A percentile compares a stretch with the other conserved stretches of the same genome.
These are phyloP conservation scores for Chromis chromis DNA, from an alignment of 2,797 vertebrate genomes.

Conservation along the genomic window DNA sequence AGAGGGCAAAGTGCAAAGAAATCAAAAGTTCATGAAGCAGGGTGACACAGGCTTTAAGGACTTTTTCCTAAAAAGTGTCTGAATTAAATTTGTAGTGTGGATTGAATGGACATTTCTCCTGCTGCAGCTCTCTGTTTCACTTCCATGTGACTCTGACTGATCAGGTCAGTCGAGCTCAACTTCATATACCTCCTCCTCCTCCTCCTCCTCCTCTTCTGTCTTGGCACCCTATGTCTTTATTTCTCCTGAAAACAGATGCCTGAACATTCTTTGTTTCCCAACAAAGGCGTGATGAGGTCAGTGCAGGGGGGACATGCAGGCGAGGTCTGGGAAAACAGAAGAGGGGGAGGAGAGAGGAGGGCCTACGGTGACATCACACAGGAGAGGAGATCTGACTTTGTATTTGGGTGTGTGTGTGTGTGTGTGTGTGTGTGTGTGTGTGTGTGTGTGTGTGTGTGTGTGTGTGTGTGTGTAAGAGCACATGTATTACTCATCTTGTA, in stretches of 20 bases:
- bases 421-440: not conserved
- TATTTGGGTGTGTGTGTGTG: not conserved
- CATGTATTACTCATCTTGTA: not conserved
- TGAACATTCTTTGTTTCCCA: constrained; percentile 82
- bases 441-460: constrained; percentile 6
- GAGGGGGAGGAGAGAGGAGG: constrained; percentile 53
- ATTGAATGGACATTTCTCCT: not conserved
- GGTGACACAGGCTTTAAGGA: not conserved
- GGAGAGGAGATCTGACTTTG: constrained; percentile 36
- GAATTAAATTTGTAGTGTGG: not conserved
- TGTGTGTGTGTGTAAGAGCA: constrained; percentile 3
- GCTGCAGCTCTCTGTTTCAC: not conserved
- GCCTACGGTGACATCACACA: constrained; percentile 51
- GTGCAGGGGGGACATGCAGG: constrained; percentile 58
- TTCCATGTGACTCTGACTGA: constrained; percentile 20
- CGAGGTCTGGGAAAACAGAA: constrained; percentile 48
- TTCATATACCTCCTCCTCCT: constrained; percentile 39
- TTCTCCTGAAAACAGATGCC: constrained; percentile 83
- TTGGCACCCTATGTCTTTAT: constrained; percentile 68
- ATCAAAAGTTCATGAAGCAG: not conserved
- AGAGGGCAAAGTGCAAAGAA: constrained; percentile 34
- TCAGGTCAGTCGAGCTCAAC: constrained; percentile 37
- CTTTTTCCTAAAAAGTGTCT: not conserved
- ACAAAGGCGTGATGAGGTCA: constrained; percentile 83
- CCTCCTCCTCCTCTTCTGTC: constrained; percentile 38